A percentile compares a stretch with the other conserved stretches of the same genome.
These are phyloP conservation scores for Pristionchus exspectatus DNA, from an alignment of 2,888 invertebrate genomes.

Conservation along the genomic window DNA sequence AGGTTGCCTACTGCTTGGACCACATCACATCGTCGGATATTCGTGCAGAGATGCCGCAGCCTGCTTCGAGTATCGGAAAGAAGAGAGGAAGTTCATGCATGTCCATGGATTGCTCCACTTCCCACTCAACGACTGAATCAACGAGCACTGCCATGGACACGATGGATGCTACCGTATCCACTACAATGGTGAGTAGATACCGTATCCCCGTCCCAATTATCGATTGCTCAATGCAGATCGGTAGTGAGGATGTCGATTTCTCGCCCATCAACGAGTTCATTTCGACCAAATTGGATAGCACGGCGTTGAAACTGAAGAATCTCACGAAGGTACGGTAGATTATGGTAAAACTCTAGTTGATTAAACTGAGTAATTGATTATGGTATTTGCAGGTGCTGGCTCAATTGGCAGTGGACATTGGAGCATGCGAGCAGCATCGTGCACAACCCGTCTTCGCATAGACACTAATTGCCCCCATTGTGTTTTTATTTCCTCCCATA, in stretches of 20 bases:
- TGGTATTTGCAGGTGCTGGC: conserved; percentile 42
- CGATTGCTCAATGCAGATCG: conserved; percentile 17
- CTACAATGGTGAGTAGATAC: conserved; percentile 8
- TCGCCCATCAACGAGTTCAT: conserved; percentile 53
- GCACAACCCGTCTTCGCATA: conserved; percentile 1
- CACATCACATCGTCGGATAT: not conserved
- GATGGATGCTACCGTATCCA: conserved; percentile 1
- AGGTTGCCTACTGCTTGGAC: conserved; percentile 37
- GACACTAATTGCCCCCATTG: not conserved
- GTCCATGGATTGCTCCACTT: conserved; percentile 10
- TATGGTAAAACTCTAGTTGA: not conserved
- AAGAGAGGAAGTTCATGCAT: conserved; percentile 42
- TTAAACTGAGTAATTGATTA: not conserved
- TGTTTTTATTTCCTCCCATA: not conserved
- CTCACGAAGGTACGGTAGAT: not conserved
- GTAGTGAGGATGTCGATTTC: conserved; percentile 30
- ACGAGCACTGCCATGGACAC: conserved; percentile 7
- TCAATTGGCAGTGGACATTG: conserved; percentile 52
- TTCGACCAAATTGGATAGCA: conserved; percentile 43
- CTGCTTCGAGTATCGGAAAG: not conserved
- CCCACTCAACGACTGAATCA: not conserved
- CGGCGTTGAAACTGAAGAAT: conserved; percentile 42
- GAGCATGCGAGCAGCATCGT: conserved; percentile 22
- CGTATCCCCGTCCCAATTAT: not conserved
- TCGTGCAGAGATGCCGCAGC: not conserved